Evolutionary conservation across 1,140 invertebrate genomes (phyloP), one percentile per base, ranked within the genome.

Genomic region (Macrostomum lignano): DNA sequence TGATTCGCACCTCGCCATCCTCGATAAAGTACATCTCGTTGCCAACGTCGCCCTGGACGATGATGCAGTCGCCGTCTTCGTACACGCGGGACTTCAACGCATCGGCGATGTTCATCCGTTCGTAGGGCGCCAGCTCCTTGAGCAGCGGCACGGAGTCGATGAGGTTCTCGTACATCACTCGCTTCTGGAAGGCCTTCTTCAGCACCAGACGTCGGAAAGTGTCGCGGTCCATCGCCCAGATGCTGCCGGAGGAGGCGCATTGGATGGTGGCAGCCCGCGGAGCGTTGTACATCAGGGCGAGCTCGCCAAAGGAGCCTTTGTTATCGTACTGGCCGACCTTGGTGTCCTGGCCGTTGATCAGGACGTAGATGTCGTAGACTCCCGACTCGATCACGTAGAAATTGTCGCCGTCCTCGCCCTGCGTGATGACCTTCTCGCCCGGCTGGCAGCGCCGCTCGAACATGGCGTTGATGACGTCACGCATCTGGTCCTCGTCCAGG

Each of bases 1-100:
- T 25, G 20, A 49, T 74, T 71, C 45, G 67, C 70, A 46, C 81
- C 72, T 66, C 64, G 22, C 84, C 84, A 37, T 76, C 69, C 60
- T 93, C 82, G 21, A 93, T 69, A 58, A 93, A 88, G 62, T 81
- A 91, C 77, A 91, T 84, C 26, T 82, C 82, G 58, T 88, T 76
- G 25, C 79, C 84, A 10, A 65, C 67, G 50, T 91, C 78, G 7
- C 79, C 79, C 38, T 51, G 43, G 14, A 35, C 34, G 3, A 36
- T 36, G 20, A 36, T 31, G 14, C 7, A n/a, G 14, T 11, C 19
- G 4, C 19, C 19, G 5, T 11, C 11, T 5, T n/a, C n/a, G 20
- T 19, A 33, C 9, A 20, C 26, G 14, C 19, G 24, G 10, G 13
- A 14, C 9, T 25, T 6, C 7, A 33, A 20, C 4, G 32, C 32